Evolutionary conservation across 2,888 invertebrate genomes (phyloP).

Genomic region (Pachydiplax longipennis): DNA sequence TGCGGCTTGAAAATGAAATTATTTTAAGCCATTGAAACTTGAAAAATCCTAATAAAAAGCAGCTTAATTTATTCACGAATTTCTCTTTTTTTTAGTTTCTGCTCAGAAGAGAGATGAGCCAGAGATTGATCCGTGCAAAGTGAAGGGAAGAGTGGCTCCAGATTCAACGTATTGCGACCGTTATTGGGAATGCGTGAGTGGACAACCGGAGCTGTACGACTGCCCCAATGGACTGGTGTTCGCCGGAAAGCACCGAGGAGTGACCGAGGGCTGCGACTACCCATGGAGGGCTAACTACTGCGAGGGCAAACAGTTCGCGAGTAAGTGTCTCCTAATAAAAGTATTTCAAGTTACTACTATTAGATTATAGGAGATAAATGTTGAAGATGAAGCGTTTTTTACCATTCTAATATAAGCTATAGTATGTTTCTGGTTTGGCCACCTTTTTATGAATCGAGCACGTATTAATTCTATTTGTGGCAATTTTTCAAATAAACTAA

Average conservation of each 20-base stretch:
- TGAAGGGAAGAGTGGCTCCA: constrained; percentile 75
- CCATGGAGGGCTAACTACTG: constrained; percentile 90
- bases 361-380: no score
- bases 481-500: no score
- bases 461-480: no score
- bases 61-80: no score
- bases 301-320: constrained; percentile 79
- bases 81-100: not conserved
- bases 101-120: constrained; percentile 25
- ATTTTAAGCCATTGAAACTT: no score
- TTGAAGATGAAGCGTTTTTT: no score
- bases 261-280: constrained; percentile 89
- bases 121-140: constrained; percentile 77
- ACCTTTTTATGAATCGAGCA: no score
- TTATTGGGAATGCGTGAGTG: constrained; percentile 88
- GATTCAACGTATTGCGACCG: constrained; percentile 84
- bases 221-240: constrained; percentile 91
- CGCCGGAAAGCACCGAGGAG: constrained; percentile 86
- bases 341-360: no score
- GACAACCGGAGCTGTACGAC: constrained; percentile 83
- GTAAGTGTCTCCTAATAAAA: constrained; percentile 60
- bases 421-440: no score
- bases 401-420: no score
- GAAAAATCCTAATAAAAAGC: no score
- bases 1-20: no score